Evolutionary conservation across 2,797 vertebrate species (phyloP).

Genomic region (Pteropus rufus): DNA sequence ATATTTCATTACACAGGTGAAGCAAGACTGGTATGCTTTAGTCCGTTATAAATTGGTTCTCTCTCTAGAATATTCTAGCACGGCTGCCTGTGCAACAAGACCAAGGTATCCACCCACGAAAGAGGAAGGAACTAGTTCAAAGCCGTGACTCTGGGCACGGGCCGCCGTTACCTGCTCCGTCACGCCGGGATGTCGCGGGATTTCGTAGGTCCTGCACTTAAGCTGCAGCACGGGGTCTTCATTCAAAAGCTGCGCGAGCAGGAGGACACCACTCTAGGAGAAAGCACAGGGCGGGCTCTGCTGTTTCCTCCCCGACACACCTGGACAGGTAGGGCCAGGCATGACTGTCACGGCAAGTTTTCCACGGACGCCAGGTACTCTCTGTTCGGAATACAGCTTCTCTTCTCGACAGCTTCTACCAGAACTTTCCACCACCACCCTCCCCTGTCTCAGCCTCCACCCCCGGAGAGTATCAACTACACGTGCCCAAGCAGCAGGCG

Average conservation of each 20-base stretch:
- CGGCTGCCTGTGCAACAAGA: background rate
- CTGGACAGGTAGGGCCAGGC: background rate
- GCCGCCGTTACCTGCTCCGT: conserved; percentile 91
- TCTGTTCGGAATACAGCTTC: background rate
- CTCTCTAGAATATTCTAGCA: background rate
- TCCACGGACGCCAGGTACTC: background rate
- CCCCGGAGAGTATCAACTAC: background rate
- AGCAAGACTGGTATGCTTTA: background rate
- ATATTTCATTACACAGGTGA: background rate
- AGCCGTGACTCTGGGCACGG: conserved; percentile 16
- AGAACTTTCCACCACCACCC: background rate
- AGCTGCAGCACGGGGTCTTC: conserved; percentile 94
- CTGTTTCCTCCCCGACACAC: background rate
- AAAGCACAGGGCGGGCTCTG: conserved; percentile 38
- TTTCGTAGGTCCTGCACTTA: conserved; percentile 98
- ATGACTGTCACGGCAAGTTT: background rate
- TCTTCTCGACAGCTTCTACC: background rate
- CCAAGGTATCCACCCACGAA: background rate
- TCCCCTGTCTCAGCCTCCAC: background rate
- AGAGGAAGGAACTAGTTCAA: background rate
- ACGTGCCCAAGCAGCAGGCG: background rate
- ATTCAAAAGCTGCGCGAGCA: conserved; percentile 95
- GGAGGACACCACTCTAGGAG: conserved; percentile 92
- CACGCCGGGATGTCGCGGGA: conserved; percentile 95
- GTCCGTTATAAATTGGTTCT: background rate